Evolutionary conservation across 2,797 vertebrate genomes (phyloP), one percentile per base, ranked within the genome.

Genomic region (Scomberomorus guttatus): DNA sequence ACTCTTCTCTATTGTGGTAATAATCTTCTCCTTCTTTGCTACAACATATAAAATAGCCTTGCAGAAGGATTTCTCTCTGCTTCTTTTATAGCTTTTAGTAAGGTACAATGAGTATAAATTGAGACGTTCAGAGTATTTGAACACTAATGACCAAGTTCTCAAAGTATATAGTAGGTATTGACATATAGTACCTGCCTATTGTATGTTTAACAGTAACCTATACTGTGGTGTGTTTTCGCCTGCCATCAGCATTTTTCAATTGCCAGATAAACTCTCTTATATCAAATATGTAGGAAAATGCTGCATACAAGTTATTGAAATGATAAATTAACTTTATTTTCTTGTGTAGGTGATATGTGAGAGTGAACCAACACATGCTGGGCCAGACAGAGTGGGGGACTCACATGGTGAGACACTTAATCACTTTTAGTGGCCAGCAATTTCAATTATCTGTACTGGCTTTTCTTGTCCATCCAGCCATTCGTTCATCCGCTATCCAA

Each of bases 1-100:
- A 82, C 80, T 95, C 64, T 77, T 89, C 63, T 75, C 63, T 2
- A 57, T 89, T 67, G 67, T 86, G 89, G 93, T 93, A 93, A 90
- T 37, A 46, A 34, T 25, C 0, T 88, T 64, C 32, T 72, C 14
- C 56, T 64, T 74, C 10, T 75, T 12, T 34, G 46, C 22, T 37
- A 29, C 0, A 65, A 50, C n/a, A 29, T 4, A 13, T 57, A 42
- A 42, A 9, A 5, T 3, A 64, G 0, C 18, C 20, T 50, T 27
- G 5, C 1, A 54, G 44, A 51, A 13, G 15, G 3, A 18, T 57
- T 29, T 60, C 3, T 64, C 4, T 78, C 3, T 61, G 13, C 2
- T 61, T 25, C 3, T 13, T 70, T 70, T 46, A 51, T 52, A 5
- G 20, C 2, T 50, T 24, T 0, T 55, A 22, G 62, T 48, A 34